Conservation (phyloP, 64 coral and sea anemone species). For the Stichodactyla mertensii region DNA sequence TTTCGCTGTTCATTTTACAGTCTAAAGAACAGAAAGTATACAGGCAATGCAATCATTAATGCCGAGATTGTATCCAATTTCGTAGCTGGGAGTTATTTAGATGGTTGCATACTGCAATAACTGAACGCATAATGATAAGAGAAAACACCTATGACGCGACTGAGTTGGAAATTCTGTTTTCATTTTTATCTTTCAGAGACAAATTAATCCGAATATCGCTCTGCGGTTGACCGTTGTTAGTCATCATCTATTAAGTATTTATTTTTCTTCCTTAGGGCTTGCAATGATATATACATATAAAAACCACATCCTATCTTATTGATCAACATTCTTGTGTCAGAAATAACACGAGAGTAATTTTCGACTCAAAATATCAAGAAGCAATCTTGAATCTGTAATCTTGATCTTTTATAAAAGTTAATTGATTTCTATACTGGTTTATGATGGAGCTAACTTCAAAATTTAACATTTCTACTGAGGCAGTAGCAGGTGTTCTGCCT, state of each 20-base stretch:
- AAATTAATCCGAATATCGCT: background rate
- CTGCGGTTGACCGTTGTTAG: background rate
- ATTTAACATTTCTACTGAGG: no score
- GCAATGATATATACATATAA: background rate
- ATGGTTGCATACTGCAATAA: background rate
- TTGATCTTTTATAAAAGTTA: background rate
- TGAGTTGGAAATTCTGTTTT: background rate
- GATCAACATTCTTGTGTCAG: background rate
- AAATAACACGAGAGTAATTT: background rate
- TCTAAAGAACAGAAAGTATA: background rate
- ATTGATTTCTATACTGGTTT: background rate
- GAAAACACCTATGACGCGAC: background rate
- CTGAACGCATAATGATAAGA: background rate
- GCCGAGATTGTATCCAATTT: background rate
- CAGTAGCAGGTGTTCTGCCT: no score
- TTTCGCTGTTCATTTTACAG: background rate
- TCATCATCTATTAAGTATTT: background rate
- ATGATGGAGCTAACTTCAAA: no score
- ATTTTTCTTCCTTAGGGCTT: background rate
- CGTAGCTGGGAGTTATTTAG: background rate
- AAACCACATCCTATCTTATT: background rate
- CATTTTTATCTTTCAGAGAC: background rate
- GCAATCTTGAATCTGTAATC: background rate
- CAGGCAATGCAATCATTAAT: background rate
- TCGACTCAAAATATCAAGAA: background rate